Percentiles rank a stretch among this genome's conserved stretches.
Conservation (phyloP, 1,140 invertebrate genomes). For the Heliothis subflexa region DNA sequence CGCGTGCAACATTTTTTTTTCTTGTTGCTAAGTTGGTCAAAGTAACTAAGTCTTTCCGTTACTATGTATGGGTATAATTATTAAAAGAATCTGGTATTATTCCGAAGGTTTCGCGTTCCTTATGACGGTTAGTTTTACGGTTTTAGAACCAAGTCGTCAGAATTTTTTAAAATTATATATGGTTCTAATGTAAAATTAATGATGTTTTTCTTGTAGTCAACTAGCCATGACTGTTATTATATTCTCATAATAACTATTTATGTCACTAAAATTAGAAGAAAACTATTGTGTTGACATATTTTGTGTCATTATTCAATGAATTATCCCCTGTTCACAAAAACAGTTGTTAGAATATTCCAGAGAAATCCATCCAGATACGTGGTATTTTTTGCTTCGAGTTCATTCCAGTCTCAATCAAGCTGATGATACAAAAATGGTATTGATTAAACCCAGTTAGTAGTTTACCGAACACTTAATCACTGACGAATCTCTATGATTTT, state of each 20-base stretch:
- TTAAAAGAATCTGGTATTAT: not conserved
- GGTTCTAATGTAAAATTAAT: constrained; percentile 29
- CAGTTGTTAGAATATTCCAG: too few relatives aligned
- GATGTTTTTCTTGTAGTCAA: constrained; percentile 11
- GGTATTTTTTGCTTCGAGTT: too few relatives aligned
- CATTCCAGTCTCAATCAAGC: too few relatives aligned
- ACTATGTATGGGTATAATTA: not conserved
- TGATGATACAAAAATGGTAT: not conserved
- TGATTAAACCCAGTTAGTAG: not conserved
- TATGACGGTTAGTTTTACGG: not conserved
- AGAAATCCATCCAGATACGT: too few relatives aligned
- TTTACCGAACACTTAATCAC: not conserved
- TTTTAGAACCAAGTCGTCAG: not conserved
- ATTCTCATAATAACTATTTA: not conserved
- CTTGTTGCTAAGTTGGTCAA: not conserved
- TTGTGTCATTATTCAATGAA: not conserved
- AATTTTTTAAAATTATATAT: not conserved
- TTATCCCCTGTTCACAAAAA: too few relatives aligned
- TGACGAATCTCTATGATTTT: not conserved
- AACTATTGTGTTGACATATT: not conserved
- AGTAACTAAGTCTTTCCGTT: not conserved
- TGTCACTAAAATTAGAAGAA: not conserved
- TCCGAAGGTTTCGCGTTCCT: constrained; percentile 5
- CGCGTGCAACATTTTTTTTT: constrained; percentile 14
- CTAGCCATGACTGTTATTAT: constrained; percentile 15